These are phyloP conservation scores for Nudaria mundana DNA, from an alignment of 2,888 invertebrate species.

Conservation along the genomic window DNA sequence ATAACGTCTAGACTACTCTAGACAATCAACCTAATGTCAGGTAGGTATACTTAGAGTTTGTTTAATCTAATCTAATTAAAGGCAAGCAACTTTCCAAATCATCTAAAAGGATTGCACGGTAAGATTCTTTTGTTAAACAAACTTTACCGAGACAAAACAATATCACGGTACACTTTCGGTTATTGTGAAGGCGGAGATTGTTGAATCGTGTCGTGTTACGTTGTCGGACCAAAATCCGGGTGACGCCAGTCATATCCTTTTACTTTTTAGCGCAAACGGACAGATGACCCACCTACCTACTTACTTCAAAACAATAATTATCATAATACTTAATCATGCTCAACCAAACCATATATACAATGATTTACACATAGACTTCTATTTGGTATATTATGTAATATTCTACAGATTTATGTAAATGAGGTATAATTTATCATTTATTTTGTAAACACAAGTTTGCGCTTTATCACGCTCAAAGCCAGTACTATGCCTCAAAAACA, in stretches of 20 bases:
- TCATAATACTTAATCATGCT: constrained; percentile 1
- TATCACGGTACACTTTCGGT: constrained; percentile 15
- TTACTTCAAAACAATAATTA: no score
- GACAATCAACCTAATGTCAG: no score
- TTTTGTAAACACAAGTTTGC: no score
- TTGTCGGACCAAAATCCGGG: constrained; percentile 50
- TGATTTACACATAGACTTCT: not conserved
- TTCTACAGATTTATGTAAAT: not conserved
- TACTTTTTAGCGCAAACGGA: constrained; percentile 42
- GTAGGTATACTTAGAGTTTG: not conserved
- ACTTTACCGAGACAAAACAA: constrained; percentile 2
- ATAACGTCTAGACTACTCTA: no score
- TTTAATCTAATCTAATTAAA: not conserved
- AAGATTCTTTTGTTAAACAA: constrained; percentile 1
- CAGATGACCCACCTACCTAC: constrained; percentile 16
- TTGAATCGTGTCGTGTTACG: constrained; percentile 42
- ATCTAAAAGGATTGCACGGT: not conserved
- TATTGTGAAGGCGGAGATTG: constrained; percentile 42
- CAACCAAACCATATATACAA: not conserved
- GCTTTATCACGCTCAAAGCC: no score
- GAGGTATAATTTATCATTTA: no score
- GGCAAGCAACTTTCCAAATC: not conserved
- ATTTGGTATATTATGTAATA: not conserved
- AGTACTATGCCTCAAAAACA: no score
- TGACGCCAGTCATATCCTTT: constrained; percentile 50